These are phyloP conservation scores for Diuraphis noxia DNA, from an alignment of 1,140 invertebrate species.

Conservation along the genomic window DNA sequence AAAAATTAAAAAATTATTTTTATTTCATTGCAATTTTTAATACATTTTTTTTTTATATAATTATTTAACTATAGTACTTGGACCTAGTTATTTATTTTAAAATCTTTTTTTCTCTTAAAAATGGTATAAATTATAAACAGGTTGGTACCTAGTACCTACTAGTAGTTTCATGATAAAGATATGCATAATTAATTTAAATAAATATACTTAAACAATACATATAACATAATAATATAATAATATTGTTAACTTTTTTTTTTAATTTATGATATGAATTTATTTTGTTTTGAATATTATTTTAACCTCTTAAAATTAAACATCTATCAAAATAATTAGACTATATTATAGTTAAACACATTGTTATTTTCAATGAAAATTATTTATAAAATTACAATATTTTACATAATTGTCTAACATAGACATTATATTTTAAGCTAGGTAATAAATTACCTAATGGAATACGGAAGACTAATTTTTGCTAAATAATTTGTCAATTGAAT, in stretches of 20 bases:
- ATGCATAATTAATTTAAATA: not conserved
- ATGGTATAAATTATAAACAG: not conserved
- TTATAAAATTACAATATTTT: slow-evolving; percentile 17
- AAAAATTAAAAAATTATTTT: not conserved
- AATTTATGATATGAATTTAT: not conserved
- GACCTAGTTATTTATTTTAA: not conserved
- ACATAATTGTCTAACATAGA: slow-evolving; percentile 33
- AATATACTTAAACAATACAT: not conserved
- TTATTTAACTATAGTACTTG: not conserved
- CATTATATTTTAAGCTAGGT: slow-evolving; percentile 5
- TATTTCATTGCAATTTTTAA: too few species aligned
- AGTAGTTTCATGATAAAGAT: not conserved
- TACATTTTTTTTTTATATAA: not conserved
- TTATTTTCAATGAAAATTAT: slow-evolving; percentile 31
- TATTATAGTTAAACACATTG: not conserved
- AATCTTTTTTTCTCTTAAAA: too few species aligned
- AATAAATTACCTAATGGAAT: slow-evolving; percentile 41
- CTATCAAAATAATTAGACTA: not conserved
- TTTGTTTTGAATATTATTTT: not conserved
- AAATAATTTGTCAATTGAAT: slow-evolving; percentile 45
- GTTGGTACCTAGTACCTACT: not conserved
- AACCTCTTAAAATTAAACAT: not conserved
- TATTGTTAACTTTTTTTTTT: not conserved
- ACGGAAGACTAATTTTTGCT: slow-evolving; percentile 6
- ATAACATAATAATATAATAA: not conserved